Evolutionary conservation across 2,113 vertebrate species (phyloP), one percentile per base, ranked within the genome.

Genomic region (Paraplagusia blochii): DNA sequence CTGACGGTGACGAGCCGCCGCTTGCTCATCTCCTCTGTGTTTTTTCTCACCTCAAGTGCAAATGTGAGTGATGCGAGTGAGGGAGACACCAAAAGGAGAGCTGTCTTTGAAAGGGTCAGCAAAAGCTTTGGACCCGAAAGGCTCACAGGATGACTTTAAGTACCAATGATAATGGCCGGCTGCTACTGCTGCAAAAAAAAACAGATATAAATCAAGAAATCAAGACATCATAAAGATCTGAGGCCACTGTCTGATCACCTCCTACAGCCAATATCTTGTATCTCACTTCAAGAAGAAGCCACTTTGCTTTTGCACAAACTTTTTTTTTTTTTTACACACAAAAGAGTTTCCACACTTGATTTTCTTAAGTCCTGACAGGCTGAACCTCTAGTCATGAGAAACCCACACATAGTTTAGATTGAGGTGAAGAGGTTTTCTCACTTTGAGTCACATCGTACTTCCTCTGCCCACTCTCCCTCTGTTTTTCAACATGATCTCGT

Each of bases 381-480:
- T 84, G 75, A 84, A 84, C 60, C 77, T 80, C 79, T 73, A 63
- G 77, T 81, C 68, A 85, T 62, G 81, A 81, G 67, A 73, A 66
- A 79, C 88, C 88, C 80, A 88, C 81, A 62, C 81, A 82, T 64
- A 77, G 75, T 69, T 72, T 70, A 66, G 51, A 70, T 58, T 87
- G 70, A 79, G 83, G 81, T 84, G 79, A 79, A 86, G 76, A 87
- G 82, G 77, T 80, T 81, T 85, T 88, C 82, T 88, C 87, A 78
- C 76, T 86, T 88, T 89, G 88, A 90, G 77, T 90, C 89, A 90
- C 79, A 78, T 76, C 68, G 66, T 59, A 68, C 73, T 81, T 87
- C 76, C 74, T 75, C 81, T 85, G 83, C 86, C 85, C 85, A 84
- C 86, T 85, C 88, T 36, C 66, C 35, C 58, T 77, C 34, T 4